Evolutionary conservation across 1,140 invertebrate species (phyloP).

Genomic region (Drosophila asahinai): DNA sequence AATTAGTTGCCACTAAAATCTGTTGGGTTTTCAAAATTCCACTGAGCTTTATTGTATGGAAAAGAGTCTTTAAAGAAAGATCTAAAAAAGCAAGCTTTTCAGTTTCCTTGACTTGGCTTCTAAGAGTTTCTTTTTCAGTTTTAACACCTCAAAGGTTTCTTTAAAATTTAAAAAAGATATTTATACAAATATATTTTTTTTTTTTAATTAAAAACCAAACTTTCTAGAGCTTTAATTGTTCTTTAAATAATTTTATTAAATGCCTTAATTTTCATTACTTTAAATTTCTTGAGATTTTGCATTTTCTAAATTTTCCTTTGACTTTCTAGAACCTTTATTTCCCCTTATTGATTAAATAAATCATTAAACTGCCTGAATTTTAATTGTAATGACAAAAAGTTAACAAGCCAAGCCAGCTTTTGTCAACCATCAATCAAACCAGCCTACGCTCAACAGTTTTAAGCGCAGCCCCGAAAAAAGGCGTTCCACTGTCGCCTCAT

Average conservation of each 20-base stretch:
- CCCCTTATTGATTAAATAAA: not conserved
- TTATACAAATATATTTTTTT: no score
- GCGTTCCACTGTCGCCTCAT: slow-evolving; percentile 38
- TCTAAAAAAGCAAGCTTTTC: no score
- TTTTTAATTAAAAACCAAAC: no score
- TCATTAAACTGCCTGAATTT: slow-evolving; percentile 1
- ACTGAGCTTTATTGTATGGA: no score
- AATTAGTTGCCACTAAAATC: not conserved
- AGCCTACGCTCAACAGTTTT: slow-evolving; percentile 43
- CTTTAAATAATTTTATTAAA: no score
- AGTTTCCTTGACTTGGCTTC: no score
- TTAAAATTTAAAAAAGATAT: no score
- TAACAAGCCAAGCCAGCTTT: slow-evolving; percentile 25
- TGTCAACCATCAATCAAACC: slow-evolving; percentile 41
- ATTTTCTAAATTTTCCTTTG: not conserved
- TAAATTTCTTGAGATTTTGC: not conserved
- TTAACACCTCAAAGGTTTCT: no score
- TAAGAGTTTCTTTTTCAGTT: no score
- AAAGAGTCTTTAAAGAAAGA: no score
- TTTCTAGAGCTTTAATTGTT: no score
- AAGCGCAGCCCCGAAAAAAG: slow-evolving; percentile 18
- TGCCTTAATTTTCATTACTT: no score
- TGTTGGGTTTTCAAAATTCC: not conserved
- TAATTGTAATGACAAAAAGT: slow-evolving; percentile 48
- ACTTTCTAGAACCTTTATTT: not conserved